Conservation (phyloP, 1,140 invertebrate species). For the Brachionus paranguensis region DNA sequence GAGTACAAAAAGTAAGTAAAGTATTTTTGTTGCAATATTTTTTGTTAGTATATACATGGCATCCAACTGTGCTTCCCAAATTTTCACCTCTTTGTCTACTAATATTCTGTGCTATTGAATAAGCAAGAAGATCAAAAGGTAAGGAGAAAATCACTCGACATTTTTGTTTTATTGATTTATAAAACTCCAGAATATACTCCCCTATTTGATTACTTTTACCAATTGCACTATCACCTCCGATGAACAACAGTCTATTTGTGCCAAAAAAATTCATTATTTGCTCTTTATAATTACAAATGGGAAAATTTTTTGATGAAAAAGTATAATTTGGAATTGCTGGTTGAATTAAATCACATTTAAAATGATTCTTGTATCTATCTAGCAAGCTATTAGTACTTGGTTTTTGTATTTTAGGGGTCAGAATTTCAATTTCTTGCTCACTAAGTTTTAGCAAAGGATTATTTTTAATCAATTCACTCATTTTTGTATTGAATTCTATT, state of each 20-base stretch:
- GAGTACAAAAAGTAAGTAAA: conserved; percentile 80
- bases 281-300: conserved; percentile 58
- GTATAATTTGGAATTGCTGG: conserved; percentile 52
- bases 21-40: conserved; percentile 60
- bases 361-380: not conserved
- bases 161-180: conserved; percentile 60
- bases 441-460: not conserved
- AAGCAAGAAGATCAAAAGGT: conserved; percentile 79
- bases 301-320: conserved; percentile 60
- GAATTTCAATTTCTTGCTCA: not conserved
- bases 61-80: conserved; percentile 80
- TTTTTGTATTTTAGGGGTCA: conserved; percentile 8
- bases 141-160: conserved; percentile 87
- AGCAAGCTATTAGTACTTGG: not conserved
- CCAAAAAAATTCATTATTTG: conserved; percentile 66
- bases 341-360: not conserved
- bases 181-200: conserved; percentile 57
- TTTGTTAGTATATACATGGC: conserved; percentile 60
- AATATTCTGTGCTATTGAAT: conserved; percentile 72
- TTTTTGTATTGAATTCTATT: not conserved
- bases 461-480: not conserved
- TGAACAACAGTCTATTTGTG: conserved; percentile 74
- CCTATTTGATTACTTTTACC: conserved; percentile 87
- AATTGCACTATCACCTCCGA: conserved; percentile 75
- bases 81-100: conserved; percentile 78